A percentile compares a stretch with the other conserved stretches of the same genome.
Evolutionary conservation across 2,888 invertebrate species (phyloP).

Genomic region (Tinea trinotella): DNA sequence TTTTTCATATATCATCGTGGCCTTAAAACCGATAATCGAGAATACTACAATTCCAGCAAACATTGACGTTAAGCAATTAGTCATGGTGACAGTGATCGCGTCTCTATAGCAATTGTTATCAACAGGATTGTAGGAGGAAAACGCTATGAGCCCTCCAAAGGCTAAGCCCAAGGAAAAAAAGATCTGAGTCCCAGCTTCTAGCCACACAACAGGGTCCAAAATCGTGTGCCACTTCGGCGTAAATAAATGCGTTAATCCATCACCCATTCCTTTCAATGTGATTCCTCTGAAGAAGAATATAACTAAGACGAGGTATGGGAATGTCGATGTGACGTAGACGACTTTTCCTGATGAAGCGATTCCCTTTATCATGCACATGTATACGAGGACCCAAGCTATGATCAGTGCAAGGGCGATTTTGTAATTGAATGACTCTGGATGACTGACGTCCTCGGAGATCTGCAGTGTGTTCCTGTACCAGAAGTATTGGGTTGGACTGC

Average conservation of each 20-base stretch:
- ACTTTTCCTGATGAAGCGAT: slow-evolving; percentile 98
- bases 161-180: slow-evolving; percentile 97
- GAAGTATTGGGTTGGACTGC: slow-evolving; percentile 94
- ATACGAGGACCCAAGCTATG: slow-evolving; percentile 94
- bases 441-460: slow-evolving; percentile 90
- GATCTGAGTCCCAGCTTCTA: slow-evolving; percentile 97
- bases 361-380: slow-evolving; percentile 97
- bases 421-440: slow-evolving; percentile 90
- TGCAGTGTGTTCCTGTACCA: slow-evolving; percentile 95
- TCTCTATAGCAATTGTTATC: slow-evolving; percentile 97
- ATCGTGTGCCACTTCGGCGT: slow-evolving; percentile 94
- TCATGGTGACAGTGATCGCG: slow-evolving; percentile 91
- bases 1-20: slow-evolving; percentile 85
- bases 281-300: slow-evolving; percentile 97
- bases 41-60: slow-evolving; percentile 97
- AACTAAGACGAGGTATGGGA: slow-evolving; percentile 95
- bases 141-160: slow-evolving; percentile 96
- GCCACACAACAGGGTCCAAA: slow-evolving; percentile 95
- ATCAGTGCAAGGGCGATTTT: slow-evolving; percentile 90
- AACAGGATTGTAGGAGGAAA: slow-evolving; percentile 96
- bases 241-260: slow-evolving; percentile 90
- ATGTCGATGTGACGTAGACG: slow-evolving; percentile 96
- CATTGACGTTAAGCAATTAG: slow-evolving; percentile 96
- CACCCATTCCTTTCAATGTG: slow-evolving; percentile 87
- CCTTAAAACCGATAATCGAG: slow-evolving; percentile 94